A percentile compares a stretch with the other conserved stretches of the same genome.
Evolutionary conservation across 2,888 invertebrate species (phyloP).

Genomic region (Mechanitis mazaeus): DNA sequence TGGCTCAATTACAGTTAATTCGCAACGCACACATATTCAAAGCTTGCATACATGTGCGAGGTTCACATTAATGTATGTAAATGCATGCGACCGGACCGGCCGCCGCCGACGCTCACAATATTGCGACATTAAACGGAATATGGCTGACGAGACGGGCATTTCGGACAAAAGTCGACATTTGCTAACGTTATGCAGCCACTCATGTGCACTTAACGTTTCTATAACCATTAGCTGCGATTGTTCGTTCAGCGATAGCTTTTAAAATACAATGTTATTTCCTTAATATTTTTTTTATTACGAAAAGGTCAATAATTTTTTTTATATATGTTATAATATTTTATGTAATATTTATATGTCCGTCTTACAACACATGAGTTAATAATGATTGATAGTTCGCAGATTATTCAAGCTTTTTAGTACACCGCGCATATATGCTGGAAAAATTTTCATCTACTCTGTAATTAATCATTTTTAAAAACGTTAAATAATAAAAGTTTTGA

Average conservation of each 20-base stretch:
- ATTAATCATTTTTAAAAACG: no score
- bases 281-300: no score
- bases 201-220: conserved; percentile 40
- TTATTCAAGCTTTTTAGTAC: not conserved
- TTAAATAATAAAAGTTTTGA: no score
- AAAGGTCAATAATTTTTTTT: no score
- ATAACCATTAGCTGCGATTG: conserved; percentile 30
- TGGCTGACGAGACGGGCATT: conserved; percentile 69
- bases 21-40: conserved; percentile 72
- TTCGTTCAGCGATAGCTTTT: conserved; percentile 24
- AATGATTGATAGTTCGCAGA: not conserved
- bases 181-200: conserved; percentile 58
- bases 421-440: not conserved
- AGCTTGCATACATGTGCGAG: conserved; percentile 67
- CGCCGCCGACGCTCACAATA: conserved; percentile 68
- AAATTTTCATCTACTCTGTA: no score
- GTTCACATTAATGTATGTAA: conserved; percentile 74
- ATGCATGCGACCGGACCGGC: conserved; percentile 72
- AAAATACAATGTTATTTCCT: conserved; percentile 6
- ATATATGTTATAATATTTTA: no score
- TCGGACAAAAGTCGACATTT: conserved; percentile 70
- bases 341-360: no score
- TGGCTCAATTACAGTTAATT: conserved; percentile 77
- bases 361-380: no score
- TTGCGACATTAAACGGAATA: conserved; percentile 74